Conservation (phyloP, 2,888 invertebrate genomes). For the Homarus gammarus region DNA sequence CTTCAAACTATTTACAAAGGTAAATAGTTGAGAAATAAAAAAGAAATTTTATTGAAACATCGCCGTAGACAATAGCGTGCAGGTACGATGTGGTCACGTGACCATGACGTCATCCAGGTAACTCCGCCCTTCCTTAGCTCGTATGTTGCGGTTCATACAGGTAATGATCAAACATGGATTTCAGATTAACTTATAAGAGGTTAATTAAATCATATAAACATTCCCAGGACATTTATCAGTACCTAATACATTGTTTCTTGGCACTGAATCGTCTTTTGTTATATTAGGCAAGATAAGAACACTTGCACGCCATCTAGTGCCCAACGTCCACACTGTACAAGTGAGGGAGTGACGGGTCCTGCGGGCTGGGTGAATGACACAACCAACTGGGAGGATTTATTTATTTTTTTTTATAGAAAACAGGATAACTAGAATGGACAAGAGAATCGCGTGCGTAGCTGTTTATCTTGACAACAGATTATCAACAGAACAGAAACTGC, state of each 20-base stretch:
- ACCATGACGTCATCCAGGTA: constrained; percentile 67
- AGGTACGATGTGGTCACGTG: constrained; percentile 48
- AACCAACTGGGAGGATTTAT: too few species aligned
- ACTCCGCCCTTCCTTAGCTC: constrained; percentile 13
- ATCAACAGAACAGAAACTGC: too few species aligned
- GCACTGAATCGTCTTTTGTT: background rate
- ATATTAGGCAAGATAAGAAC: background rate
- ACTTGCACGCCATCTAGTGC: constrained; percentile 1
- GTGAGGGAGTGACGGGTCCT: too few species aligned
- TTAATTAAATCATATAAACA: background rate
- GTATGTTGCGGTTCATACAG: constrained; percentile 3
- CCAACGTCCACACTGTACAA: background rate
- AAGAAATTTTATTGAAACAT: background rate
- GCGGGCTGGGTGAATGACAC: too few species aligned
- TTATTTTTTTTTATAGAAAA: too few species aligned
- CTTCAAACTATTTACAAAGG: too few species aligned
- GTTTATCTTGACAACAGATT: too few species aligned
- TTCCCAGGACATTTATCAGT: background rate
- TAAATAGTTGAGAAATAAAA: background rate
- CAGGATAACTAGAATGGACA: too few species aligned
- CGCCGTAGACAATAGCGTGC: constrained; percentile 7
- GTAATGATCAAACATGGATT: background rate
- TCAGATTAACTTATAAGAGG: background rate
- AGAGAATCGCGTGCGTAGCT: too few species aligned
- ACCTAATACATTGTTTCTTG: background rate